A percentile compares a stretch with the other conserved stretches of the same genome.
phyloP scores from a whole-genome alignment of 2,797 vertebrate species.

The Ficedula albicollis region DNA sequence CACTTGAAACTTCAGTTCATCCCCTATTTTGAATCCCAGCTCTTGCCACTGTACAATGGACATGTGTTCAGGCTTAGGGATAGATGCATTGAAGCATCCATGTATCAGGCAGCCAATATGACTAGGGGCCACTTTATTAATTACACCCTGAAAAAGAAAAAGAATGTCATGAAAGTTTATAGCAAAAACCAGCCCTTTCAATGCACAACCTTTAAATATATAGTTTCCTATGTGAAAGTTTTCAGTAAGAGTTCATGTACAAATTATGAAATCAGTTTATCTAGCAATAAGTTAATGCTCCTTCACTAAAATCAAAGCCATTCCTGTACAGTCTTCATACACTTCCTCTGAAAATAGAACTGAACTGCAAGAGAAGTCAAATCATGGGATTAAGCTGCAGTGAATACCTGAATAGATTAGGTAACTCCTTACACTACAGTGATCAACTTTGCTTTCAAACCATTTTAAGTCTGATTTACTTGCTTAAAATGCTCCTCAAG shows the following conservation, averaged over 20 bases:
- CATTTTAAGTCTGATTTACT: not conserved
- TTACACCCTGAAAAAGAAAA: slow-evolving; percentile 80
- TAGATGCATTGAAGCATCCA: slow-evolving; percentile 93
- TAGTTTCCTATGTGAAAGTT: not conserved
- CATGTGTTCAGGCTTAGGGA: slow-evolving; percentile 86
- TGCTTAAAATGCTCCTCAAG: not conserved
- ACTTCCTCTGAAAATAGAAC: not conserved
- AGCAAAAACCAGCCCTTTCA: not conserved
- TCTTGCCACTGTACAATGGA: slow-evolving; percentile 83
- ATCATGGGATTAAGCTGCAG: not conserved
- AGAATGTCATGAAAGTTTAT: not conserved
- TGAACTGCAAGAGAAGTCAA: not conserved
- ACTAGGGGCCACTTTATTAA: slow-evolving; percentile 91
- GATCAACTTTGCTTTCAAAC: not conserved
- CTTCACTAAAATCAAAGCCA: not conserved
- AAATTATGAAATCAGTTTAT: not conserved
- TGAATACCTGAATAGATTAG: not conserved
- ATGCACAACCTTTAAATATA: rapidly evolving
- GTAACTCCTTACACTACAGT: not conserved
- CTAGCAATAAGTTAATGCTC: not conserved
- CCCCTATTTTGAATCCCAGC: slow-evolving; percentile 81
- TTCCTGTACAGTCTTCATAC: not conserved
- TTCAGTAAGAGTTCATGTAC: not conserved
- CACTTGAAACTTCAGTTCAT: slow-evolving; percentile 88
- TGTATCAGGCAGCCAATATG: slow-evolving; percentile 95